phyloP scores from a whole-genome alignment of 2,113 vertebrate species.

The Tetraodon nigroviridis region DNA sequence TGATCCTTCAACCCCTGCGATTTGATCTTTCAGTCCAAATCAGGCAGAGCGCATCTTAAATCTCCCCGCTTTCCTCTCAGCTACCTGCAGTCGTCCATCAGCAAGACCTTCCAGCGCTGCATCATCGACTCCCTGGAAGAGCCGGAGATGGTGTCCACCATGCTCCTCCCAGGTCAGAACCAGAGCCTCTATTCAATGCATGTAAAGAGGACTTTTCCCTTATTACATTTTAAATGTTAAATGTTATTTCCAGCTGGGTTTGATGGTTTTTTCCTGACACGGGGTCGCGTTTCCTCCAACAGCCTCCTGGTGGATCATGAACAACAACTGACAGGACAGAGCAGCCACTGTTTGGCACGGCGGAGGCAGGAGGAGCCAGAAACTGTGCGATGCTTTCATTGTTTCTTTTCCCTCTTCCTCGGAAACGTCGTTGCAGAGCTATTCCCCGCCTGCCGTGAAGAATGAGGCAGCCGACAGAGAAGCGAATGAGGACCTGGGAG shows the following conservation, averaged over 20 bases:
- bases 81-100: constrained; percentile 83
- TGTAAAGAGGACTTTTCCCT: too few species aligned
- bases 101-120: constrained; percentile 68
- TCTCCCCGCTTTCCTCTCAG: constrained; percentile 60
- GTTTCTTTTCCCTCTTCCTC: constrained; percentile 32
- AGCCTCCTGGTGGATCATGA: constrained; percentile 75
- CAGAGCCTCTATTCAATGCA: too few species aligned
- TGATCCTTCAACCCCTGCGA: too few species aligned
- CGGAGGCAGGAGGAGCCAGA: constrained; percentile 17
- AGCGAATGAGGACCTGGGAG: constrained; percentile 6
- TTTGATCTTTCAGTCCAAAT: background rate
- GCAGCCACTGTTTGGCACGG: constrained; percentile 14
- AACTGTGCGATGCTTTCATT: constrained; percentile 19
- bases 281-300: constrained; percentile 24
- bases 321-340: constrained; percentile 65
- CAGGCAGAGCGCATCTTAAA: constrained; percentile 1
- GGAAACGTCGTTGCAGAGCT: constrained; percentile 33
- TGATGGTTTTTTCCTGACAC: too few species aligned
- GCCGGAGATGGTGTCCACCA: constrained; percentile 67
- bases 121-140: constrained; percentile 64
- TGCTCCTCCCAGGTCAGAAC: constrained; percentile 62
- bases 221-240: too few species aligned
- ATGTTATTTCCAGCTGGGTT: too few species aligned
- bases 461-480: constrained; percentile 7
- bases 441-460: constrained; percentile 16